Evolutionary conservation across 2,888 invertebrate genomes (phyloP).

Genomic region (Teinopalpus imperialis): DNA sequence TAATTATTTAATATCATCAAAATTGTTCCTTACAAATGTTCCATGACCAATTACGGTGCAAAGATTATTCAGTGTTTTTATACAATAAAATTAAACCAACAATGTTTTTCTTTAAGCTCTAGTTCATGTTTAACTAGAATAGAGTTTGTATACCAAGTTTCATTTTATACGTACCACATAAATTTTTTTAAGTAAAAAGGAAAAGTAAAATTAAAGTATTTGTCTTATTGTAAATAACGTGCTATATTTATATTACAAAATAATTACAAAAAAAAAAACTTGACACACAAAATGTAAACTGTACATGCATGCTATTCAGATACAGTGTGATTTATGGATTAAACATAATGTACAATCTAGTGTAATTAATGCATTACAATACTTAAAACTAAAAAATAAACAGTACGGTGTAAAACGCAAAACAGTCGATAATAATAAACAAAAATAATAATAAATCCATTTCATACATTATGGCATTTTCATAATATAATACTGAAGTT

Average conservation of each 20-base stretch:
- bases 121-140: too few relatives aligned
- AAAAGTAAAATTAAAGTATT: constrained; percentile 36
- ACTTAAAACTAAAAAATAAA: constrained; percentile 53
- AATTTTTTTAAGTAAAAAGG: neutral
- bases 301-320: constrained; percentile 76
- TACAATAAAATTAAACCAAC: too few relatives aligned
- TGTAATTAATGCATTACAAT: constrained; percentile 52
- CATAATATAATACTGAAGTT: constrained; percentile 77
- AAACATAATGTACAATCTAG: constrained; percentile 65
- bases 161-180: too few relatives aligned
- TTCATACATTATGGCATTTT: constrained; percentile 77
- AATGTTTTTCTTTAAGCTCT: too few relatives aligned
- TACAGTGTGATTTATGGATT: constrained; percentile 57
- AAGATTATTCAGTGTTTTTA: too few relatives aligned
- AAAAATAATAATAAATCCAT: constrained; percentile 65
- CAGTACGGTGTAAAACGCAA: constrained; percentile 53
- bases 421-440: constrained; percentile 58
- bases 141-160: too few relatives aligned
- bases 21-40: too few relatives aligned
- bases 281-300: constrained; percentile 75
- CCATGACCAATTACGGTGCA: too few relatives aligned
- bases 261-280: constrained; percentile 77
- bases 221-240: constrained; percentile 76
- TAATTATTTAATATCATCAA: too few relatives aligned
- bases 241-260: constrained; percentile 82